These are phyloP conservation scores for Meloidogyne hapla DNA, from an alignment of 1,140 invertebrate species.

Conservation along the genomic window DNA sequence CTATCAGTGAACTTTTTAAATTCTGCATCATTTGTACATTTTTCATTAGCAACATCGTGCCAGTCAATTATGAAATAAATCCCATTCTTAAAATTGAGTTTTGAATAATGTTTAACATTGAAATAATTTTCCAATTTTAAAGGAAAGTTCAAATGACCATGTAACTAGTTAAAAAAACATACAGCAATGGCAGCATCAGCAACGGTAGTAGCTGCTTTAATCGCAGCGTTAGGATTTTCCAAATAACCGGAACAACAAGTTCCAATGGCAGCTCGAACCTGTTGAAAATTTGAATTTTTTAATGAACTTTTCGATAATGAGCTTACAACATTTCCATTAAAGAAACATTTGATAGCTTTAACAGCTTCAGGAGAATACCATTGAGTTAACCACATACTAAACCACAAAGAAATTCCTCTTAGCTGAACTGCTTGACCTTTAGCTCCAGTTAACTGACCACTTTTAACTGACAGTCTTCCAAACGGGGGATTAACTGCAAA, in stretches of 20 bases:
- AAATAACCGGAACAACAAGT: background rate
- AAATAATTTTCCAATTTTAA: too few relatives aligned
- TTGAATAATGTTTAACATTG: too few relatives aligned
- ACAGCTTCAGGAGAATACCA: background rate
- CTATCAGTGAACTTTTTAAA: background rate
- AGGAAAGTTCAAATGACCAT: too few relatives aligned
- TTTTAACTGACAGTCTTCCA: background rate
- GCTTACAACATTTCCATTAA: background rate
- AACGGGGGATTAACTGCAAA: background rate
- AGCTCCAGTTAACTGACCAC: background rate
- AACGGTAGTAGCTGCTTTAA: background rate
- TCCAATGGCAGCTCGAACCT: background rate
- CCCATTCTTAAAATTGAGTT: slow-evolving; percentile 6
- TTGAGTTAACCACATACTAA: background rate
- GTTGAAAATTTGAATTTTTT: too few relatives aligned
- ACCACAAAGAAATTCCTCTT: background rate
- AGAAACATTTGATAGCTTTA: background rate
- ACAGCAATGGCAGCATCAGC: background rate
- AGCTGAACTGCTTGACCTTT: background rate
- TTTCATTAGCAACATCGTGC: background rate
- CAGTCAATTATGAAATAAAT: background rate
- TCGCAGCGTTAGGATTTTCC: background rate
- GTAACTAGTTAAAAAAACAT: too few relatives aligned
- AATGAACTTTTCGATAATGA: background rate
- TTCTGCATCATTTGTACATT: background rate